Conservation (phyloP, 2,797 vertebrate genomes). For the Pangasius sanitwongsei region DNA sequence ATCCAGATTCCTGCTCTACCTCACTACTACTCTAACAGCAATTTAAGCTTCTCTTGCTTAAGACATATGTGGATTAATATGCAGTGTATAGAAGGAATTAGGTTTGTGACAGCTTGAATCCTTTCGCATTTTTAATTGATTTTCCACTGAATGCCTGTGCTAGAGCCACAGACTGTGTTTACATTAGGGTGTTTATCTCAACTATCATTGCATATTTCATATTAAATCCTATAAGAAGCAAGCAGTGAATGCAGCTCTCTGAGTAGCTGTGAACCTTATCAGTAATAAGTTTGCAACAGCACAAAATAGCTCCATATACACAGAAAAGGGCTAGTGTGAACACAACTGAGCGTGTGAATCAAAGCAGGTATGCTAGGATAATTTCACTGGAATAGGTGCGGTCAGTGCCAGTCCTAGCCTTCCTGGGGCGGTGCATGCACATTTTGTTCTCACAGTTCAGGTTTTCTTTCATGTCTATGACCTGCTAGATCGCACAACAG, state of each 20-base stretch:
- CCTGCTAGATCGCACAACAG: background rate
- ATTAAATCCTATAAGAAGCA: background rate
- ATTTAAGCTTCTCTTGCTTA: background rate
- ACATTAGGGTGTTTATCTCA: background rate
- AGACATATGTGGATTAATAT: background rate
- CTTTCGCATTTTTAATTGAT: background rate
- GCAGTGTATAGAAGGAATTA: background rate
- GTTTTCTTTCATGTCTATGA: background rate
- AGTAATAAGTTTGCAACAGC: background rate
- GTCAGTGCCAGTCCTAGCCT: background rate
- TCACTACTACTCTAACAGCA: background rate
- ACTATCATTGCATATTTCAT: background rate
- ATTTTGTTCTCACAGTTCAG: background rate
- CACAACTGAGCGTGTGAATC: background rate
- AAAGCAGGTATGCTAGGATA: background rate
- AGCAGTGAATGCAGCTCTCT: background rate
- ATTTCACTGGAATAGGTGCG: slow-evolving; percentile 5
- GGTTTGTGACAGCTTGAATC: background rate
- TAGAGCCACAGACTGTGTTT: background rate
- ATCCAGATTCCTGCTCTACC: slow-evolving; percentile 17
- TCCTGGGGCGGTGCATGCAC: background rate
- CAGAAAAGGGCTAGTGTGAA: background rate
- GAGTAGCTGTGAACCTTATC: background rate
- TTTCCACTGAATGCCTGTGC: background rate
- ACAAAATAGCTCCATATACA: background rate